Evolutionary conservation across 2,888 invertebrate species (phyloP).

Genomic region (Thecophora atra): DNA sequence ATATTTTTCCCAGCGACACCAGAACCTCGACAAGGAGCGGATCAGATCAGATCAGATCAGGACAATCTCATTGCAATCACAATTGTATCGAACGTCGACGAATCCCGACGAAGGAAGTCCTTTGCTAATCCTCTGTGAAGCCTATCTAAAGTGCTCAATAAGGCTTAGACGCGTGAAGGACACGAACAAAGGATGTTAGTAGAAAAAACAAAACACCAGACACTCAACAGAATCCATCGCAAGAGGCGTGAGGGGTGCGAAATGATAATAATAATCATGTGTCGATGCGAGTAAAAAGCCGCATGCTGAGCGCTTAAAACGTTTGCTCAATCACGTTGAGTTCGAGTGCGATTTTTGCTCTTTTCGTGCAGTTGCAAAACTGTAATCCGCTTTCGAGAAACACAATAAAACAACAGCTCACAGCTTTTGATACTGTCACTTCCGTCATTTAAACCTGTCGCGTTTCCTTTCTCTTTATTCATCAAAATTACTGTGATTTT

Average conservation of each 20-base stretch:
- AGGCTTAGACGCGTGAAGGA: slow-evolving; percentile 31
- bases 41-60: slow-evolving; percentile 13
- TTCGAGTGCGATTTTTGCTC: background rate
- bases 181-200: too few relatives aligned
- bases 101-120: background rate
- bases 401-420: background rate
- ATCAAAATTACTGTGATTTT: too few relatives aligned
- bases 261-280: background rate
- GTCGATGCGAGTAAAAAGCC: background rate
- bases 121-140: slow-evolving; percentile 26
- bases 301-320: background rate
- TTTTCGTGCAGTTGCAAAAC: background rate
- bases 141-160: slow-evolving; percentile 35
- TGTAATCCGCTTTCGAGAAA: slow-evolving; percentile 15
- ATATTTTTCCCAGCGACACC: background rate
- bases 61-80: slow-evolving; percentile 32
- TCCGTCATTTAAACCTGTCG: slow-evolving; percentile 22
- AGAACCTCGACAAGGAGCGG: background rate
- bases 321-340: background rate
- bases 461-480: slow-evolving; percentile 8
- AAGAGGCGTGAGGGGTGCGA: background rate
- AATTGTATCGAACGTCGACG: background rate
- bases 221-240: background rate
- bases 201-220: background rate
- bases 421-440: slow-evolving; percentile 9